Conservation (phyloP, 1,140 invertebrate genomes). For the Leptestheria dahalacensis region DNA sequence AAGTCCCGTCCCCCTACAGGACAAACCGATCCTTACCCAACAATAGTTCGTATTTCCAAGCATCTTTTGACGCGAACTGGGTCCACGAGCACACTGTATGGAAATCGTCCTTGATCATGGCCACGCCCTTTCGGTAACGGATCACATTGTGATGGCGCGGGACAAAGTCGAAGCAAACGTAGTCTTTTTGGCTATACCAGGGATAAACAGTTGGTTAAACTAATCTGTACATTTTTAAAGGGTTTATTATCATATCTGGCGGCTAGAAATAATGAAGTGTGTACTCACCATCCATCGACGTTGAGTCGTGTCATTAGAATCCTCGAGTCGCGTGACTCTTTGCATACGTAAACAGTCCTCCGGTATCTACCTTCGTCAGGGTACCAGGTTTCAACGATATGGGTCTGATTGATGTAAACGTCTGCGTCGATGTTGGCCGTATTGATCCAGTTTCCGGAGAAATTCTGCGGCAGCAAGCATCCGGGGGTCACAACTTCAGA, state of each 20-base stretch:
- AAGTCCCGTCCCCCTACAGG: background rate
- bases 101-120: conserved; percentile 77
- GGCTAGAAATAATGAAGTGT: background rate
- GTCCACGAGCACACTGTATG: conserved; percentile 87
- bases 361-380: conserved; percentile 77
- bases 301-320: conserved; percentile 91
- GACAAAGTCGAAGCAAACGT: conserved; percentile 90
- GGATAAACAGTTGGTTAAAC: conserved; percentile 23
- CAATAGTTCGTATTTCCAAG: conserved; percentile 79
- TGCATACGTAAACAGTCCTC: conserved; percentile 85
- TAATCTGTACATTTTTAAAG: background rate
- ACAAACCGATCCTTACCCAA: conserved; percentile 42
- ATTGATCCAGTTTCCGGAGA: conserved; percentile 89
- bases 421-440: conserved; percentile 91
- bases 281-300: conserved; percentile 75
- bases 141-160: conserved; percentile 92
- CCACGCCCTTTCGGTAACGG: conserved; percentile 73
- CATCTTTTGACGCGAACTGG: conserved; percentile 64
- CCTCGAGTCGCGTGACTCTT: conserved; percentile 67
- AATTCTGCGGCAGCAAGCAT: conserved; percentile 83
- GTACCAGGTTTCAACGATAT: conserved; percentile 86
- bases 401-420: conserved; percentile 85
- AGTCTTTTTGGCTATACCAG: conserved; percentile 79
- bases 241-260: too few species aligned
- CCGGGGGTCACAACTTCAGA: conserved; percentile 74